Base-by-base conservation (phyloP, 2,113 vertebrate species). In the Neotoma lepida region DNA sequence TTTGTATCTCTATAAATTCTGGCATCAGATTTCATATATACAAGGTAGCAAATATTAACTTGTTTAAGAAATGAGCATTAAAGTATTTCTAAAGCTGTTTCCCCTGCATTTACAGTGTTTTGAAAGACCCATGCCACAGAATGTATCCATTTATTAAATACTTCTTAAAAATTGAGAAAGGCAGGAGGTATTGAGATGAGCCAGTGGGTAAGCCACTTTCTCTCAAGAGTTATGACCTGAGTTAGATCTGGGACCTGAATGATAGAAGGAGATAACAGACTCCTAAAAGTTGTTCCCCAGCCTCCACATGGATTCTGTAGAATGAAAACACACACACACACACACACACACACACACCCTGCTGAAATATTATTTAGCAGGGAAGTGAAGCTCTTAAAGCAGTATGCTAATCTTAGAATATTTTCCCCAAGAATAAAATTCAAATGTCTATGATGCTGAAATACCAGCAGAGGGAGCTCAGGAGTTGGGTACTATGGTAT, bases 381-480 rank as follows among this genome's bases (percentile, higher is more conserved):
- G 46, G 54, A 18, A 24, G 14, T 54, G 4, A 1, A 77, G 49
- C 63, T 85, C 6, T 46, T 51, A 33, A 26, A 76, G 78, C 20
- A 4, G 4, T 4, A 13, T 4, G 4, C 1, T 0, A 8, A 0
- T 0, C 3, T 6, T 54, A 10, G 9, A 78, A 0, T 7, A 2
- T 15, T 80, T 86, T 12, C 26, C 20, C 6, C 30, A 26, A 73
- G 0, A 24, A 56, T 22, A 4, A 66, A 61, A 61, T 33, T 46
- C 49, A 92, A 95, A 73, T 74, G 73, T 35, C 66, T 46, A 0
- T 93, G 44, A 63, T 66, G 84, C 2, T 70, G 15, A 4, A 87
- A 58, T 93, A 33, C 95, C 88, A 97, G 97, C 0, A 90, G 94
- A 97, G 89, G 80, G 91, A 77, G 91, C 88, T 90, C 18, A 20